Evolutionary conservation across 2,888 invertebrate species (phyloP), one percentile per base, ranked within the genome.

Genomic region (Mimumesa dahlbomi): DNA sequence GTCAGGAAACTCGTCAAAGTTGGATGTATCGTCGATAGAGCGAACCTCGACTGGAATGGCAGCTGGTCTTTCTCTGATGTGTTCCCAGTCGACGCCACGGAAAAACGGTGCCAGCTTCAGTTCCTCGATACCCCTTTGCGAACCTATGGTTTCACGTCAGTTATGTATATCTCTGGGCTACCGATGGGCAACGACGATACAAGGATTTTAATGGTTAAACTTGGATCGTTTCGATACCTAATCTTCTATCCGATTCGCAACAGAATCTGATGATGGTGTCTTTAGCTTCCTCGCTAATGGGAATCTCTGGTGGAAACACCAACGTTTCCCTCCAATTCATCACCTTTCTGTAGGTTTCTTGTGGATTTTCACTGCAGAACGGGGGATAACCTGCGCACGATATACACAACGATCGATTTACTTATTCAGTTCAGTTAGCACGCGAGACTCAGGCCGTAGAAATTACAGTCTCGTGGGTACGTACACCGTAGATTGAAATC

Each of bases 1-100:
- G 91, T 99, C 99, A 4, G 99, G 99, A 92, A 99, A 99, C 86
- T 99, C 99, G 91, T 99, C 99, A 90, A 99, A 99, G 91, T 99
- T 99, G 79, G 98, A 98, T 42, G 99, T 99, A 90, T 99, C 99
- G 90, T 99, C 99, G 84, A 99, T 99, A 79, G 98, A 98, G 89
- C 96, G 96, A 66, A 99, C 98, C 89, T 98, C 97, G 19, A 99
- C 98, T 48, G 97, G 95, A 90, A 99, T 98, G 84, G 99, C 99
- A 70, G 99, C 98, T 52, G 99, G 99, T 63, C 99, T 93, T 90
- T 99, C 99, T 73, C 99, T 93, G 86, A 99, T 99, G 91, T 99
- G 98, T 85, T 96, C 97, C 99, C 99, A 99, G 90, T 99, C 99
- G 59, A 99, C 98, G 82, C 96, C 97, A 81, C 95, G 93, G 92